Base-by-base conservation (phyloP, 30 jellyfish, hydroid and myxozoan genomes). In the Hydractinia echinata region DNA sequence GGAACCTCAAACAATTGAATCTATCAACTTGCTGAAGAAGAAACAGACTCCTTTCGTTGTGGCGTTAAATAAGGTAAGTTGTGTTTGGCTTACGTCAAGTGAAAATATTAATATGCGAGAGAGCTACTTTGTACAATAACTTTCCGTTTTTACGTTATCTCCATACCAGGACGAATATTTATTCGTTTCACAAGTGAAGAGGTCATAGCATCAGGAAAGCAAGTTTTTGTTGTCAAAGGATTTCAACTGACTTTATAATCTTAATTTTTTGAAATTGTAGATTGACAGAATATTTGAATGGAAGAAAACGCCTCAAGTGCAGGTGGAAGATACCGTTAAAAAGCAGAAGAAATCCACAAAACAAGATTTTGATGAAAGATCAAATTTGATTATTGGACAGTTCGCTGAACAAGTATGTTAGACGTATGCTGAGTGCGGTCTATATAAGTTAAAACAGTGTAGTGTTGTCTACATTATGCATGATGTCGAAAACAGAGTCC, bases 41-140 rank as follows among this genome's bases (percentile, higher is more conserved):
- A 94, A 94, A 67, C 95, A 94, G 61, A 87, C 99, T 0, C 99
- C 99, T 15, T 94, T 94, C 84, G 86, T 94, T n/a, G 97, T 94
- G 11, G 99, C 99, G 7, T 79, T 94, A 69, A 94, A 94, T 81
- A 94, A 94, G 95, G 97, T 94, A 79, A 14, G 50, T 54, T 30
- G 44, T 30, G 44, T 30, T 30, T 30, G 2, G 44, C 44, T 30
- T 30, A 30, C 44, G 44, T 30, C 44, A 30, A 30, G 44, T 30
- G 44, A 30, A 30, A 30, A 30, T 30, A 30, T 30, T 30, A 0
- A 30, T 30, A 30, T 30, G 44, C 44, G 44, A 30, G 44, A 30
- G 44, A 30, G 44, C 44, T 30, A 30, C 44, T 30, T 30, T 30
- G 44, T 30, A 30, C 2, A 30, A 30, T 30, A 30, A 30, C 44